Conservation (phyloP, 2,888 invertebrate genomes). For the Euproctis similis region DNA sequence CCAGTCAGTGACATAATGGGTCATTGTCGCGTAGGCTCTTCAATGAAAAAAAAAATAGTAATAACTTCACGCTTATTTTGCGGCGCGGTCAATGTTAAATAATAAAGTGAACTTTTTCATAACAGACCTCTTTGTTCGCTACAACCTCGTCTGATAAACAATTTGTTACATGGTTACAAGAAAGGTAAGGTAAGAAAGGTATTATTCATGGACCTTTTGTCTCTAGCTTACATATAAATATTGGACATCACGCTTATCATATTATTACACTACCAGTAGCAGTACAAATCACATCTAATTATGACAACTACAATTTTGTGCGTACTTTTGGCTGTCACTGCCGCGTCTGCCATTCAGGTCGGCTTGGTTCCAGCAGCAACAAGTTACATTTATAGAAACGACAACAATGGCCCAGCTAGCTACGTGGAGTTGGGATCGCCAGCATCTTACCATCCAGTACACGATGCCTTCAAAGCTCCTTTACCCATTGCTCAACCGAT, state of each 20-base stretch:
- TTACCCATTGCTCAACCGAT: slow-evolving; percentile 40
- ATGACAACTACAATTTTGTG: slow-evolving; percentile 47
- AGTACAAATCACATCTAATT: slow-evolving; percentile 50
- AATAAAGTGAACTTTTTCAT: slow-evolving; percentile 51
- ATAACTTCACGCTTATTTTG: slow-evolving; percentile 45
- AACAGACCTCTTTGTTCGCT: slow-evolving; percentile 60
- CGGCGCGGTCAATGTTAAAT: slow-evolving; percentile 47
- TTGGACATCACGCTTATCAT: slow-evolving; percentile 61
- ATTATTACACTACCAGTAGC: slow-evolving; percentile 56
- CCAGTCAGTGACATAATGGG: slow-evolving; percentile 13
- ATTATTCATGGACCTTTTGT: slow-evolving; percentile 59
- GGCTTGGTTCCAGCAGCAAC: slow-evolving; percentile 63
- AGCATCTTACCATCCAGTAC: slow-evolving; percentile 40
- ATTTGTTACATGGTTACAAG: slow-evolving; percentile 67
- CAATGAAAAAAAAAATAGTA: slow-evolving; percentile 29
- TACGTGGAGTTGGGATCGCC: slow-evolving; percentile 58
- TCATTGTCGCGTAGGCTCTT: slow-evolving; percentile 27
- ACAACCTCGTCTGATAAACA: slow-evolving; percentile 66
- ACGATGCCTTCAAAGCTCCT: slow-evolving; percentile 40
- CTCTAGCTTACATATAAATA: slow-evolving; percentile 65
- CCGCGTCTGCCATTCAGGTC: slow-evolving; percentile 51
- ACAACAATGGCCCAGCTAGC: slow-evolving; percentile 64
- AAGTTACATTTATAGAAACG: slow-evolving; percentile 72
- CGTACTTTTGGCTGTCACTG: slow-evolving; percentile 39
- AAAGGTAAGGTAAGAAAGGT: slow-evolving; percentile 38